A percentile compares a stretch with the other conserved stretches of the same genome.
phyloP scores from a whole-genome alignment of 2,797 vertebrate species.

The Cirrhinus molitorella region DNA sequence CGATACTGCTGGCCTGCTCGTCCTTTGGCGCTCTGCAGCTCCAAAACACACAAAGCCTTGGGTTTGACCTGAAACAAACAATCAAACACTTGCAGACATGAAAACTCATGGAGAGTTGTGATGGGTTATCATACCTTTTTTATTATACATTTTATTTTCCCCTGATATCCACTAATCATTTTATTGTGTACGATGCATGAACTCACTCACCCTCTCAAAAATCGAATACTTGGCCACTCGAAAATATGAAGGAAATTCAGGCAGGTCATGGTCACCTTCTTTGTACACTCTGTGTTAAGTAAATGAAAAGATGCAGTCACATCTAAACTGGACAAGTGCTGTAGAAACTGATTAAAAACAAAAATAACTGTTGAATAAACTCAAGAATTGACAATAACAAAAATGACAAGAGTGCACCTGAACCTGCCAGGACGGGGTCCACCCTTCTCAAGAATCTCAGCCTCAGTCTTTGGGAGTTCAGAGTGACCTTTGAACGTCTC shows the following conservation, averaged over 20 bases:
- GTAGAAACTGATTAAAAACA: neutral
- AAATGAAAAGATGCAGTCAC: neutral
- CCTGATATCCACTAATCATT: too few relatives aligned
- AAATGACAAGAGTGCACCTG: conserved; percentile 65
- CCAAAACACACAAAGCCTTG: conserved; percentile 73
- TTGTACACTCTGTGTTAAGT: conserved; percentile 68
- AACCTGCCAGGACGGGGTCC: conserved; percentile 42
- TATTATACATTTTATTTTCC: too few relatives aligned
- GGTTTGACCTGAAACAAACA: conserved; percentile 16
- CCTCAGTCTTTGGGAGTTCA: neutral
- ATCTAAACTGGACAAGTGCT: neutral
- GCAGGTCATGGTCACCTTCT: conserved; percentile 66
- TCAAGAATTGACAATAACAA: neutral
- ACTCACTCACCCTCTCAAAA: conserved; percentile 79
- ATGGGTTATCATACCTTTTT: too few relatives aligned
- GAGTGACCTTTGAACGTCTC: neutral
- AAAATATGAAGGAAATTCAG: conserved; percentile 75
- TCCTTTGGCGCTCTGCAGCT: conserved; percentile 79
- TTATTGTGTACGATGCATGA: neutral
- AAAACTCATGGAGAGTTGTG: too few relatives aligned
- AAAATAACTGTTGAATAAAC: neutral
- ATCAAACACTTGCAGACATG: conserved; percentile 8
- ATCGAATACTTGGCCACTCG: conserved; percentile 85
- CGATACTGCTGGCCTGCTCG: conserved; percentile 67
- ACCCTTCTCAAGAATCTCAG: neutral